A percentile compares a stretch with the other conserved stretches of the same genome.
Conservation (phyloP, 2,797 vertebrate species). For the Nyctibius grandis region DNA sequence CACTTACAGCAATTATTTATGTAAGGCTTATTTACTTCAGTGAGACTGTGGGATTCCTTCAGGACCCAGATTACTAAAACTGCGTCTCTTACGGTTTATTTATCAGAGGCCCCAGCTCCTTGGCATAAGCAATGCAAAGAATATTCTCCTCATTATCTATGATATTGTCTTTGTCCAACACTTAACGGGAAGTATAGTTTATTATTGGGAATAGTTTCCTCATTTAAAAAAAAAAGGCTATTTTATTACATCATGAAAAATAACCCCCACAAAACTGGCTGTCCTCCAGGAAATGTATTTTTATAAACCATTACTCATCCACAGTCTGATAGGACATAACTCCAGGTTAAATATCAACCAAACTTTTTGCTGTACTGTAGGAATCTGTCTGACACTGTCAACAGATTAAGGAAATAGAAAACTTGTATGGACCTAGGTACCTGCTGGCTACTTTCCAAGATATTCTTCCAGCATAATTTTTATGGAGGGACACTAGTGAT, state of each 20-base stretch:
- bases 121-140: neutral
- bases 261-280: neutral
- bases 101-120: neutral
- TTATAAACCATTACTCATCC: conserved; percentile 10
- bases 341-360: conserved; percentile 50
- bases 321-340: conserved; percentile 29
- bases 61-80: neutral
- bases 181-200: neutral
- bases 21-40: neutral
- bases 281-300: neutral
- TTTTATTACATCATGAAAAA: conserved; percentile 22
- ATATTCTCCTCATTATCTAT: neutral
- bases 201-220: neutral
- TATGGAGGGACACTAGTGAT: neutral
- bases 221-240: conserved; percentile 1
- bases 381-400: neutral
- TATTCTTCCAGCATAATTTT: neutral
- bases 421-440: neutral
- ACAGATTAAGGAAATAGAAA: neutral
- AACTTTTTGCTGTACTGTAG: neutral
- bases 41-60: neutral
- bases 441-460: neutral
- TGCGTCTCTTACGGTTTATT: neutral
- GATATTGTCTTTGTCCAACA: neutral
- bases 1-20: neutral